Conservation (phyloP, 2,888 invertebrate genomes). For the Eubasilissa splendida region DNA sequence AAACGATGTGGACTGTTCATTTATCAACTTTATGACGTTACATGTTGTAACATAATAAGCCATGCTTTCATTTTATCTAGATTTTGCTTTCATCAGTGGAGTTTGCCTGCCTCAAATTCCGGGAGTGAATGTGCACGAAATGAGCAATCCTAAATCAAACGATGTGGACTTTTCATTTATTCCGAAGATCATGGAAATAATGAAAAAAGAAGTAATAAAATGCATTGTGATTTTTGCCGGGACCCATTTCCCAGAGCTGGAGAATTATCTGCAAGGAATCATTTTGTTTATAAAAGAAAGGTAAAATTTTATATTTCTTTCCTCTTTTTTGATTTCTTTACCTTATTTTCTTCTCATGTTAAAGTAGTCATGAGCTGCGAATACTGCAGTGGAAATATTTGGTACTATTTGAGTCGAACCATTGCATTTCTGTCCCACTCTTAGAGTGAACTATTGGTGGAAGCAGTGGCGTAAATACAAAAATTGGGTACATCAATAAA, state of each 20-base stretch:
- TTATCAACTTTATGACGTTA: background rate
- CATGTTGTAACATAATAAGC: too few relatives aligned
- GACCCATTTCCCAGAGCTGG: background rate
- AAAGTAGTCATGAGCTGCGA: too few relatives aligned
- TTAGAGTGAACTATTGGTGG: too few relatives aligned
- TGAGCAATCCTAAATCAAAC: constrained; percentile 60
- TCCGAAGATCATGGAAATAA: constrained; percentile 10
- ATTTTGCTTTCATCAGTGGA: constrained; percentile 64
- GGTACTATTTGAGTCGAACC: too few relatives aligned
- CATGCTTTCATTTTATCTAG: constrained; percentile 2
- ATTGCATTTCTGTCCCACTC: too few relatives aligned
- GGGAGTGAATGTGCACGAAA: constrained; percentile 65
- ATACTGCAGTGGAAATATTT: too few relatives aligned
- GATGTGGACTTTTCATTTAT: background rate
- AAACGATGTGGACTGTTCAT: background rate
- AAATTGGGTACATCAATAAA: too few relatives aligned
- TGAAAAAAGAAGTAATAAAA: constrained; percentile 42
- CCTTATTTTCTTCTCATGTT: background rate
- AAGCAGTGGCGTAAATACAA: too few relatives aligned
- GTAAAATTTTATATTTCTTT: constrained; percentile 17
- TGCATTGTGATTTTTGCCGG: constrained; percentile 39
- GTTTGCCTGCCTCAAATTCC: constrained; percentile 67
- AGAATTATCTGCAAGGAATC: background rate
- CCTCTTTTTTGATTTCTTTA: background rate
- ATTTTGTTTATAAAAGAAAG: constrained; percentile 22